Evolutionary conservation across 2,888 invertebrate genomes (phyloP), one percentile per base, ranked within the genome.

Genomic region (Mythimna loreyi): DNA sequence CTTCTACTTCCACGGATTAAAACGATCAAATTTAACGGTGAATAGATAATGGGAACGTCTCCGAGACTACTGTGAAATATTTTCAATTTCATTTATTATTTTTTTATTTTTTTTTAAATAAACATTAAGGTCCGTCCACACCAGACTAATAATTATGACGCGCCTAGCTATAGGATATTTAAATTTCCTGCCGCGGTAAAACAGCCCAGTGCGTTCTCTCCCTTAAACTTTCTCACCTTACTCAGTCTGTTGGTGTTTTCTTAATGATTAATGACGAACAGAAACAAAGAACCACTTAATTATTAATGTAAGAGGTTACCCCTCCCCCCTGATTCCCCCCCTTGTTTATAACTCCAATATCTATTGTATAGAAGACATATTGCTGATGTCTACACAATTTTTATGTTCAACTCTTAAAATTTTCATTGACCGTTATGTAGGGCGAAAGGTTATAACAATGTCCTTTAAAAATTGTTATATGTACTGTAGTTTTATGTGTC

Each of bases 281-380:
- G 16, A 25, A 67, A 61, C 80, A 76, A 76, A 64, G 81, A 57
- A 76, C 49, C 53, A 80, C 64, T 77, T 76, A 21, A 58, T 69
- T 64, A 68, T 60, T 59, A 67, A 67, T 75, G 52, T 43, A 30
- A 53, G 33, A 28, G 49, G 55, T 62, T 62, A 62, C 62, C 80
- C 80, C 58, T 63, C 59, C 36, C 11, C n/a, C 9, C 4, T 28
- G 13, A 49, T 53, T 55, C 30, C 28, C 3, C 21, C 4, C 6
- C n/a, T n/a, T 40, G 16, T 40, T 40, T 40, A 40, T 40, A 40
- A 16, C 40, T 40, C 40, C 19, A 19, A 19, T 40, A 40, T 5
- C 16, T 19, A 19, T 40, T 19, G 40, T 40, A 40, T 40, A 19
- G 5, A 45, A 45, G n/a, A 19, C 52, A 19, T 36, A 25, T 30